These are phyloP conservation scores for Sebastolobus altivelis DNA, from an alignment of 2,797 vertebrate genomes.

Conservation along the genomic window DNA sequence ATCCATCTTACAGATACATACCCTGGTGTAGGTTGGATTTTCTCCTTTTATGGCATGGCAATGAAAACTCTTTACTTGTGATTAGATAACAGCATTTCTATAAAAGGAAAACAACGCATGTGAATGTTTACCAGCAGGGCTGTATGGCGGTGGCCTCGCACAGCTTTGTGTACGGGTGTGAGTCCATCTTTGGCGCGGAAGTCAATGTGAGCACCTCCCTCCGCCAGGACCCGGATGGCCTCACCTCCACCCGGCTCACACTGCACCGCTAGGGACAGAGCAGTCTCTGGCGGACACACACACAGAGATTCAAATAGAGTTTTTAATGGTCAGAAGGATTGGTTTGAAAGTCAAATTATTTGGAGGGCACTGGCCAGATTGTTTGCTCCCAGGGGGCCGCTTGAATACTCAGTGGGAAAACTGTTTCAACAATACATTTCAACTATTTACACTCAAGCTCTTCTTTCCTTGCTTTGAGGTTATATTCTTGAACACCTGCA, in stretches of 20 bases:
- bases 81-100: conserved; percentile 4
- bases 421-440: neutral
- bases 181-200: conserved; percentile 94
- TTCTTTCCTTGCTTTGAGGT: conserved; percentile 8
- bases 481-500: neutral
- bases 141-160: conserved; percentile 90
- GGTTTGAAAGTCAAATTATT: conserved; percentile 19
- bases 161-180: conserved; percentile 93
- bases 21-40: neutral
- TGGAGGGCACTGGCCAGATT: neutral
- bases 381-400: neutral
- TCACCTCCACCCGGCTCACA: conserved; percentile 91
- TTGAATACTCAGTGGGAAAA: neutral
- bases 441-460: neutral
- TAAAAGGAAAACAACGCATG: neutral
- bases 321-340: neutral
- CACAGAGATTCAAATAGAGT: conserved; percentile 4
- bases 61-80: conserved; percentile 10
- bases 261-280: conserved; percentile 92
- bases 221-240: conserved; percentile 90
- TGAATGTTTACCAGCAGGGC: conserved; percentile 89
- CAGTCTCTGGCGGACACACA: conserved; percentile 86
- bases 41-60: neutral
- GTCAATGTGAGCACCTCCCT: conserved; percentile 93
- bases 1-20: conserved; percentile 3